These are phyloP conservation scores for Tineola bisselliella DNA, from an alignment of 2,888 invertebrate species.

Conservation along the genomic window DNA sequence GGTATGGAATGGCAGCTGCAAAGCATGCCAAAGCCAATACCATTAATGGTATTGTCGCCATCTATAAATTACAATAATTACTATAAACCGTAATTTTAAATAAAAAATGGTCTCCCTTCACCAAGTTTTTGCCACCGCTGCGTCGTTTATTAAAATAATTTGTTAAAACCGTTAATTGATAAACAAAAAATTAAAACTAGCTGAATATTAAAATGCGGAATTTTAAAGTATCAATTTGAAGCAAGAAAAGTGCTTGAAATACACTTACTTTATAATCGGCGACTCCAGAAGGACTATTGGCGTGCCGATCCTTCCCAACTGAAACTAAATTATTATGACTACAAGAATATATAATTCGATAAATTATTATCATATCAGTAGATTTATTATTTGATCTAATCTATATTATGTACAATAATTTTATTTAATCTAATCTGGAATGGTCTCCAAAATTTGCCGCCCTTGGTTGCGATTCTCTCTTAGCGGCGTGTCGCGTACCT, in stretches of 20 bases:
- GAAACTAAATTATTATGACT: neutral
- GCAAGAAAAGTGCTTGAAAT: too few relatives aligned
- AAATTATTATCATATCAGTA: constrained; percentile 1
- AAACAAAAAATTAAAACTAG: too few relatives aligned
- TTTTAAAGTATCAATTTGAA: too few relatives aligned
- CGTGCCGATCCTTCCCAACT: neutral
- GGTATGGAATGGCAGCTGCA: constrained; percentile 27
- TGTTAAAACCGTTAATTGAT: too few relatives aligned
- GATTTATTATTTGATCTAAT: neutral
- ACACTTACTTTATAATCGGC: neutral
- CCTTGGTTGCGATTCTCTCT: too few relatives aligned
- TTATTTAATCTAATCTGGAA: neutral
- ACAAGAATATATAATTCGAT: constrained; percentile 4
- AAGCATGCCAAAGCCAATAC: constrained; percentile 30
- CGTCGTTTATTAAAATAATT: too few relatives aligned
- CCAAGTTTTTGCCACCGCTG: too few relatives aligned
- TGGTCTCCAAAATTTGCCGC: too few relatives aligned
- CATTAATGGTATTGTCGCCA: constrained; percentile 38
- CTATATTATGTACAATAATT: too few relatives aligned
- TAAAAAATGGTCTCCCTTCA: too few relatives aligned
- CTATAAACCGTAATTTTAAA: too few relatives aligned
- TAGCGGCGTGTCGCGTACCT: too few relatives aligned
- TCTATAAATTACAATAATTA: constrained; percentile 27
- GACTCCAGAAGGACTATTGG: neutral
- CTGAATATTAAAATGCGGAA: neutral